Conservation (phyloP, 2,888 invertebrate species). For the Orthonychiurus folsomi region DNA sequence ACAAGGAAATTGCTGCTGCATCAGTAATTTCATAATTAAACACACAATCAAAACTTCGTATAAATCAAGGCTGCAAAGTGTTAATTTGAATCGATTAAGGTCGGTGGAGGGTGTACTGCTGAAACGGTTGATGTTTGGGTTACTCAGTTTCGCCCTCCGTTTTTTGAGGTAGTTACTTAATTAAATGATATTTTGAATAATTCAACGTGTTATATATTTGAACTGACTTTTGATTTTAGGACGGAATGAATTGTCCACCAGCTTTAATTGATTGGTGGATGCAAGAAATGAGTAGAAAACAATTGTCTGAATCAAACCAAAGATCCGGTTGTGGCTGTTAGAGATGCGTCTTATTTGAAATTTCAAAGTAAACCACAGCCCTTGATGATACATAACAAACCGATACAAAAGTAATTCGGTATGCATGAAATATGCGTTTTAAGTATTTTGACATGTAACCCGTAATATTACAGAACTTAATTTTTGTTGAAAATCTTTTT, state of each 20-base stretch:
- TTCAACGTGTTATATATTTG: background rate
- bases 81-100: background rate
- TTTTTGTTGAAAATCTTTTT: too few species aligned
- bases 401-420: too few species aligned
- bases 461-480: too few species aligned
- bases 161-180: slow-evolving; percentile 7
- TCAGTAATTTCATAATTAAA: slow-evolving; percentile 1
- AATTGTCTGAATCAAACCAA: too few species aligned
- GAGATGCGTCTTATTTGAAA: too few species aligned
- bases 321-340: too few species aligned
- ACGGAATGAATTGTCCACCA: slow-evolving; percentile 13
- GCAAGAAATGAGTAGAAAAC: slow-evolving; percentile 5
- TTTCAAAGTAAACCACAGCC: too few species aligned
- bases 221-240: slow-evolving; percentile 6
- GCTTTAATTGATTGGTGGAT: slow-evolving; percentile 13
- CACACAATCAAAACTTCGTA: background rate
- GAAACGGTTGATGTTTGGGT: slow-evolving; percentile 10
- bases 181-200: background rate
- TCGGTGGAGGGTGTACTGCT: slow-evolving; percentile 3
- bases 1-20: slow-evolving; percentile 9
- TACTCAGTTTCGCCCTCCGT: slow-evolving; percentile 8
- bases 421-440: too few species aligned
- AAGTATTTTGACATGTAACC: too few species aligned
- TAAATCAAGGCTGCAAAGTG: background rate
- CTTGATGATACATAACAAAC: too few species aligned